Evolutionary conservation across 2,797 vertebrate species (phyloP), one percentile per base, ranked within the genome.

Genomic region (Taeniopygia guttata): DNA sequence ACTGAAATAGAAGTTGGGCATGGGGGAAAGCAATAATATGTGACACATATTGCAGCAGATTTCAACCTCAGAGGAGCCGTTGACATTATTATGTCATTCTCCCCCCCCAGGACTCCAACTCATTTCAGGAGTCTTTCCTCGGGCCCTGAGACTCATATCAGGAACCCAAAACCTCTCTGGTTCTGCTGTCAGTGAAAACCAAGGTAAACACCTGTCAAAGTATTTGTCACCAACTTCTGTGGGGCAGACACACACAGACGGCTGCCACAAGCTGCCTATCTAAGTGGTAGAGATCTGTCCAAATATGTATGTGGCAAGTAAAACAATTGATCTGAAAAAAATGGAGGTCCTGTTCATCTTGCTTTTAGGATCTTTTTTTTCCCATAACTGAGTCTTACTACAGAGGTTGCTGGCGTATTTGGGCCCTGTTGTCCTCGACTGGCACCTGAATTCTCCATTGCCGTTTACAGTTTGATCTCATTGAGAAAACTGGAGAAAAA

Each of bases 101-200:
- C 2, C 11, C 25, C 25, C 34, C 3, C 17, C 29, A 40, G 20
- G 21, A 46, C 68, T 84, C 77, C 82, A 87, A 46, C 75, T 96
- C 93, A 94, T 93, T 93, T 96, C 82, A 87, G 62, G 34, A 89
- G 58, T 70, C 81, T 87, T 90, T 80, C 87, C 72, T 76, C 6
- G 0, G 81, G 84, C 80, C 74, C 18, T 66, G 45, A 95, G 55
- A 96, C 84, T 96, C 94, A 94, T 95, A 87, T 87, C 87, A 95
- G 72, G 79, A 96, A 83, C 59, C 34, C 56, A 76, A 77, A 93
- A 49, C 40, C 81, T 80, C 63, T 90, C 32, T 67, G 48, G 56
- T 45, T 70, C 34, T 62, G 56, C 87, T 92, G 84, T 89, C 82
- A 94, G 82, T 3, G 0, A 87, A 94, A 94, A 34, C 34, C 64